A percentile compares a stretch with the other conserved stretches of the same genome.
Evolutionary conservation across 2,888 invertebrate genomes (phyloP).

Genomic region (Tachina fera): DNA sequence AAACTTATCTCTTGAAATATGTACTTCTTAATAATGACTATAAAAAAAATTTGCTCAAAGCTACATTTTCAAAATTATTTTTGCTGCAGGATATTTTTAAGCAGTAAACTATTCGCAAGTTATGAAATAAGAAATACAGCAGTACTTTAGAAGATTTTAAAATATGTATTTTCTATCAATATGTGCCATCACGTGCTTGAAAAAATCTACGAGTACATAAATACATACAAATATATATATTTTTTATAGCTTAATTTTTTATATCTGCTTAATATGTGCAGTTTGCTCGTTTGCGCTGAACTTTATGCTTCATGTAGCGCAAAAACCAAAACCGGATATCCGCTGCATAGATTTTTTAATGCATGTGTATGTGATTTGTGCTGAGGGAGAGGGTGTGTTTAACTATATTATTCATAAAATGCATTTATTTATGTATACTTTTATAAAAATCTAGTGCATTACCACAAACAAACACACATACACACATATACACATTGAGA

Average conservation of each 20-base stretch:
- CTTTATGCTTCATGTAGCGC: slow-evolving; percentile 62
- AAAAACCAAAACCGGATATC: slow-evolving; percentile 68
- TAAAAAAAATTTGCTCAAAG: no score
- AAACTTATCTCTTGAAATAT: no score
- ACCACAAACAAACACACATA: slow-evolving; percentile 1
- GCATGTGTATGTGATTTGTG: background rate
- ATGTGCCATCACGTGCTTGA: background rate
- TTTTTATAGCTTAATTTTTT: slow-evolving; percentile 7
- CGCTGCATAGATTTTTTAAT: slow-evolving; percentile 59
- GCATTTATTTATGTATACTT: slow-evolving; percentile 7
- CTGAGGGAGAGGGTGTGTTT: background rate
- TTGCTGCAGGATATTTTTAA: no score
- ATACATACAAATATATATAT: background rate
- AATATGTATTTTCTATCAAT: background rate
- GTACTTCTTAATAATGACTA: no score
- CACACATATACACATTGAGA: slow-evolving; percentile 15
- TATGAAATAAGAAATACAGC: no score
- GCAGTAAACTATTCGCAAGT: no score
- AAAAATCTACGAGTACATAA: background rate
- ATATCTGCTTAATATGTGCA: background rate
- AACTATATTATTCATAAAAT: slow-evolving; percentile 50
- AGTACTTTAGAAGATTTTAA: background rate
- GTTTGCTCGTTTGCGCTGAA: slow-evolving; percentile 32
- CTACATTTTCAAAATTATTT: no score
- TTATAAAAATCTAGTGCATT: slow-evolving; percentile 14